These are phyloP conservation scores for Brachionus paranguensis DNA, from an alignment of 1,140 invertebrate genomes.

Conservation along the genomic window DNA sequence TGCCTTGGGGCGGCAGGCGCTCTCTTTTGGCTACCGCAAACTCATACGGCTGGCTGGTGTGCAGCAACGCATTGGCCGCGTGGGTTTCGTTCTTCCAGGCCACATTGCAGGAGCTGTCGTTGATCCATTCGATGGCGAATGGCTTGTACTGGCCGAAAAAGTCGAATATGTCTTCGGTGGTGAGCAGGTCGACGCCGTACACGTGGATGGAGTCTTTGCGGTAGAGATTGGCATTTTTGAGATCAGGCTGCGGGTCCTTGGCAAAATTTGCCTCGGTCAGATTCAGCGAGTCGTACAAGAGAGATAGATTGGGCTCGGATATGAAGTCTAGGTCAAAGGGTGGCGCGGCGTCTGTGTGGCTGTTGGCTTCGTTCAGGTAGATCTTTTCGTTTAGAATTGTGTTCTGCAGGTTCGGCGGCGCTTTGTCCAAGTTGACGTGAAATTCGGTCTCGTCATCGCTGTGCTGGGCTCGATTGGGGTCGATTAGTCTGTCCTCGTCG, in stretches of 20 bases:
- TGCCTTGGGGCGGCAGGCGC: not conserved
- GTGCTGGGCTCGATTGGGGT: not conserved
- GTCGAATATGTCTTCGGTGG: slow-evolving; percentile 23
- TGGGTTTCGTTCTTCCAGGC: not conserved
- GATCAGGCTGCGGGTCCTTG: not conserved
- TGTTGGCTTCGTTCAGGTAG: not conserved
- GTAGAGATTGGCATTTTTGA: not conserved
- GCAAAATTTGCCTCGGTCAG: not conserved
- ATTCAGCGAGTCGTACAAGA: not conserved
- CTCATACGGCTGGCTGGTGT: not conserved
- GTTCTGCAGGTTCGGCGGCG: slow-evolving; percentile 11
- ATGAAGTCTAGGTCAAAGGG: not conserved
- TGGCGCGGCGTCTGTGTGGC: not conserved
- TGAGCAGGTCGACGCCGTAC: slow-evolving; percentile 12
- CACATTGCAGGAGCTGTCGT: slow-evolving; percentile 26
- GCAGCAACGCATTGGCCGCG: not conserved
- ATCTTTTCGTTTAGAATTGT: slow-evolving; percentile 37
- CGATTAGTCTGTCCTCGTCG: not conserved
- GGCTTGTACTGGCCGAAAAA: slow-evolving; percentile 8
- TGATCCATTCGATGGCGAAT: slow-evolving; percentile 38
- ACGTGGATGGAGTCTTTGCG: slow-evolving; percentile 9
- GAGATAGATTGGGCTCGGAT: slow-evolving; percentile 12
- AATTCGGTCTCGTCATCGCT: slow-evolving; percentile 20
- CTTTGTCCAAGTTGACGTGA: slow-evolving; percentile 38
- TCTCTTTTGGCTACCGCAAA: not conserved